Percentiles rank a stretch among this genome's conserved stretches.
Conservation (phyloP, 2,797 vertebrate genomes). For the Myotis myotis region DNA sequence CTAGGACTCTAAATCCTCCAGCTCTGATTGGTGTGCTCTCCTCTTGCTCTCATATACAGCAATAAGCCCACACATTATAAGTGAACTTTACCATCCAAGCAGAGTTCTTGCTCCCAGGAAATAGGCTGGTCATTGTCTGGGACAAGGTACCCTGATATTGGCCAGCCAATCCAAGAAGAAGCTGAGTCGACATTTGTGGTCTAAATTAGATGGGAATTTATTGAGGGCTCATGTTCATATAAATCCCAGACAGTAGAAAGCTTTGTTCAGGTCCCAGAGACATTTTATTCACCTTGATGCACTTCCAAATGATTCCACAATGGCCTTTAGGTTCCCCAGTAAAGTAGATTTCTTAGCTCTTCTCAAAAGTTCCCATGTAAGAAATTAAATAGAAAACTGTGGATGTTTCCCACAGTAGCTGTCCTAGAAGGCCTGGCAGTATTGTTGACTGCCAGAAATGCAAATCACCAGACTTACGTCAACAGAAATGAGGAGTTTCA, state of each 20-base stretch:
- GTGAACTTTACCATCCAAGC: background rate
- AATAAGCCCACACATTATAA: background rate
- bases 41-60: background rate
- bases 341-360: slow-evolving; percentile 36
- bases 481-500: slow-evolving; percentile 58
- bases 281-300: slow-evolving; percentile 17
- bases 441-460: slow-evolving; percentile 54
- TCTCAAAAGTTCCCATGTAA: slow-evolving; percentile 45
- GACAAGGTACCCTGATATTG: background rate
- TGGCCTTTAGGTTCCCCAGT: background rate
- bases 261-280: background rate
- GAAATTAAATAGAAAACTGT: slow-evolving; percentile 36
- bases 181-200: background rate
- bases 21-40: background rate
- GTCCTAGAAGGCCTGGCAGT: slow-evolving; percentile 34
- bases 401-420: slow-evolving; percentile 50
- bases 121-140: background rate
- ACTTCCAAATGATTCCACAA: background rate
- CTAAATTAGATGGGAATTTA: slow-evolving; percentile 3
- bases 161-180: background rate
- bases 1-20: background rate
- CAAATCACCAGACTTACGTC: slow-evolving; percentile 50
- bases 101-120: background rate
- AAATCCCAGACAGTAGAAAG: background rate
- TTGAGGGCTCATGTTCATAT: background rate